These are phyloP conservation scores for Coluber constrictor DNA, from an alignment of 2,797 vertebrate species.

Conservation along the genomic window DNA sequence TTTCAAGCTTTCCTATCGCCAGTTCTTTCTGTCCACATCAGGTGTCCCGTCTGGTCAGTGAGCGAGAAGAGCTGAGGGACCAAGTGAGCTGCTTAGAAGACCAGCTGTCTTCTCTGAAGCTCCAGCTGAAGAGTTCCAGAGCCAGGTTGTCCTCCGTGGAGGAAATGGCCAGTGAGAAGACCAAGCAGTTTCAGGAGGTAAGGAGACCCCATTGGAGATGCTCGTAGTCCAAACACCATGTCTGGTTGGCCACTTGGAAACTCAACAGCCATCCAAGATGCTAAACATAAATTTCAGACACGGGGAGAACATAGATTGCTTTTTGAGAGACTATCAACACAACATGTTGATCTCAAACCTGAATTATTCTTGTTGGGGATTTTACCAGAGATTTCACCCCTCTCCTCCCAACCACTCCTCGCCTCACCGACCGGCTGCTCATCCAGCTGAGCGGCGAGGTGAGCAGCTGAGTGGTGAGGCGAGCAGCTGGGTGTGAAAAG, in stretches of 20 bases:
- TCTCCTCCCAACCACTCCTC: too few relatives aligned
- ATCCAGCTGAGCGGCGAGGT: too few relatives aligned
- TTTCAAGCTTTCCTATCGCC: too few relatives aligned
- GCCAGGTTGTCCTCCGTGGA: conserved; percentile 72
- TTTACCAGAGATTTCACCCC: too few relatives aligned
- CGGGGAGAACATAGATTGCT: background rate
- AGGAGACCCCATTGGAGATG: background rate
- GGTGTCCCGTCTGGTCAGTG: background rate
- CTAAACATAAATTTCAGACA: background rate
- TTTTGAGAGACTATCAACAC: too few relatives aligned
- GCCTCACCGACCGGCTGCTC: too few relatives aligned
- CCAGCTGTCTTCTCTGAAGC: conserved; percentile 61
- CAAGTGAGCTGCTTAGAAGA: conserved; percentile 27
- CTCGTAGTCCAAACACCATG: too few relatives aligned
- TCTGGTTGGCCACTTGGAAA: background rate
- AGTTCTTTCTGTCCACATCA: conserved; percentile 7
- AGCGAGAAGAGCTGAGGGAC: background rate
- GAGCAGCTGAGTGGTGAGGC: too few relatives aligned
- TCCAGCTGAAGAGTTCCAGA: conserved; percentile 69
- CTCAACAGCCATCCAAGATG: background rate
- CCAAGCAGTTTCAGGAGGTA: conserved; percentile 72
- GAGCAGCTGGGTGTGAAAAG: too few relatives aligned
- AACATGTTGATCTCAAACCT: too few relatives aligned
- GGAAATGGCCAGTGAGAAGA: conserved; percentile 59
- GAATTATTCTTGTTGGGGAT: too few relatives aligned